Evolutionary conservation across 2,888 invertebrate species (phyloP), one percentile per base, ranked within the genome.

Genomic region (Heterodera filipjevi): DNA sequence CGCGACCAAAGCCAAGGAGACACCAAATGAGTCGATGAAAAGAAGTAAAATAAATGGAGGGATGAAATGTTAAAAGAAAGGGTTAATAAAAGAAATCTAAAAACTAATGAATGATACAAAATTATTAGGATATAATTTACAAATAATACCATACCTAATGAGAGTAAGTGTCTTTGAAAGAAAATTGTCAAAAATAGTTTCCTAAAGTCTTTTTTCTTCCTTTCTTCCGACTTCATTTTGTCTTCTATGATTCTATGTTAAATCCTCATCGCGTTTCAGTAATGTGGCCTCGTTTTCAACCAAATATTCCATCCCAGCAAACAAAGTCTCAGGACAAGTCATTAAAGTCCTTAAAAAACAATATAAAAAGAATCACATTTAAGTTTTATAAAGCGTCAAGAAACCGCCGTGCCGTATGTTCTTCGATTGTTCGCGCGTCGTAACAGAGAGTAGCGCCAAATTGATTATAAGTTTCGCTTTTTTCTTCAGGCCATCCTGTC

Each of bases 381-480:
- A 64, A 44, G 30, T 39, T 44, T 76, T 49, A 35, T n/a, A 87
- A 80, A 73, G 84, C 82, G 27, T 82, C 75, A 79, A 93, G 89
- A 86, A 93, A 93, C 83, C 91, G 90, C 2, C 92, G 91, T 5
- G 93, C 93, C 92, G 78, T 91, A 91, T 64, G 93, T 91, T 5
- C 92, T 92, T 79, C 92, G 90, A 74, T 91, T 91, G 87, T 73
- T 59, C 80, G 46, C 46, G 73, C 78, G 33, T 93, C 93, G 81
- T 92, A 93, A 0, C 93, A 93, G 72, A 93, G 89, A 0, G 92
- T 92, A 3, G 91, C 91, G 3, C 91, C 90, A 91, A 93, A 92
- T n/a, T 68, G 8, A 32, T 68, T 16, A 68, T 22, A 1, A 22
- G 22, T 32, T 35, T 32, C 3, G 46, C 27, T 30, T 19, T 32